Base-by-base conservation (phyloP, 2,797 vertebrate species). In the Allobates femoralis region DNA sequence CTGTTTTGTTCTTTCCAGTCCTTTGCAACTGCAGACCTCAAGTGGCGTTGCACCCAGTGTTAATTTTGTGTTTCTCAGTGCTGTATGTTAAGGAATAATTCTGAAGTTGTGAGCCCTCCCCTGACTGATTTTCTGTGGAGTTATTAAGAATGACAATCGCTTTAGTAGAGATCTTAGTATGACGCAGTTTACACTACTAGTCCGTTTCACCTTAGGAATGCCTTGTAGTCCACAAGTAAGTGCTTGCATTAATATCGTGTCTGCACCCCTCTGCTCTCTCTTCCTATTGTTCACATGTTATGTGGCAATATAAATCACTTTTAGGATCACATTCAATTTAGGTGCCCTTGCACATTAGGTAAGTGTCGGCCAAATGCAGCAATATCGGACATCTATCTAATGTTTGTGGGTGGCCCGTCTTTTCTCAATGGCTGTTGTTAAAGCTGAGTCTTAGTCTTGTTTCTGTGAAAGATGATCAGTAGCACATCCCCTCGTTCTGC, bases 41-140 rank as follows among this genome's bases (percentile, higher is more conserved):
- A 32, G 56, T 75, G 53, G 26, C 69, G 30, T 51, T 81, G 3
- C 46, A 21, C 55, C 85, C 83, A 88, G 60, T 85, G 77, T 85
- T 88, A 82, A 41, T 28, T 30, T 66, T 73, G 78, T 83, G 28
- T 83, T 0, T 34, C 55, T 46, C 41, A 23, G 37, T 55, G n/a
- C 41, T 69, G 71, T 51, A 53, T 83, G 4, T 71, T 56, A 73
- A 41, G 50, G 21, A 55, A 26, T 82, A 34, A 41, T 71, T 56
- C 14, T 37, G 26, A 2, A 8, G 15, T 53, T 82, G 14, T 67
- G 10, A 21, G 14, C 16, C 66, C 66, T 16, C 30, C n/a, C 30
- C 7, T n/a, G 32, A 23, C 18, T n/a, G 28, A n/a, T 53, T 66
- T n/a, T 11, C 5, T 30, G 26, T 60, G 8, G 18, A 67, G 21